phyloP scores from a whole-genome alignment of 2,888 invertebrate genomes.

The Spisula subtruncata region DNA sequence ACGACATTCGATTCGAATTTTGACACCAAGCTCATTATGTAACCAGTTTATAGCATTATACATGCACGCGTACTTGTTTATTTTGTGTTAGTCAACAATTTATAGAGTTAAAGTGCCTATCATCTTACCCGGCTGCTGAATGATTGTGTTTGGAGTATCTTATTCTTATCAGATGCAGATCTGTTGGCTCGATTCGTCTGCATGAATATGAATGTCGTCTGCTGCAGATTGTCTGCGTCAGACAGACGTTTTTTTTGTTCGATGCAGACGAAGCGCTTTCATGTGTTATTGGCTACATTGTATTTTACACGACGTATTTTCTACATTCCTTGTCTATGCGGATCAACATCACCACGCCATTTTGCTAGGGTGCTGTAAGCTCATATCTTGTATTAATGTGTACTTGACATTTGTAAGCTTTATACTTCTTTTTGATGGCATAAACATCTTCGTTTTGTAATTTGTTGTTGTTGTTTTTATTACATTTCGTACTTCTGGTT shows the following conservation, averaged over 20 bases:
- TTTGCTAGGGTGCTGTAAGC: constrained; percentile 36
- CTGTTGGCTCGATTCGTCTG: neutral
- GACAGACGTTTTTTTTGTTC: neutral
- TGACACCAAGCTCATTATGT: neutral
- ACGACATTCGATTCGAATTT: too few relatives aligned
- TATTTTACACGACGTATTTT: constrained; percentile 16
- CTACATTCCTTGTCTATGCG: constrained; percentile 42
- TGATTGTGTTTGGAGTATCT: neutral
- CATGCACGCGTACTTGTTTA: neutral
- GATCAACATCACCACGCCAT: constrained; percentile 34
- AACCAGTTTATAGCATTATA: neutral
- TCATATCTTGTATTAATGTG: constrained; percentile 32
- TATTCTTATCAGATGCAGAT: neutral
- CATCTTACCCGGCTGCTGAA: neutral
- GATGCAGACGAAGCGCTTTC: neutral
- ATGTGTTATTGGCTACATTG: constrained; percentile 4
- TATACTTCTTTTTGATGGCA: constrained; percentile 50
- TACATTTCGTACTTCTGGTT: neutral
- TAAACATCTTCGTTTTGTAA: constrained; percentile 41
- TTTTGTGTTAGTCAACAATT: constrained; percentile 15
- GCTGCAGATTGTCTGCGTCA: neutral
- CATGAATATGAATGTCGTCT: neutral
- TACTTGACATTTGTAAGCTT: constrained; percentile 47
- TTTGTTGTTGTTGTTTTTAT: neutral
- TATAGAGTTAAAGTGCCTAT: constrained; percentile 17